phyloP scores from a whole-genome alignment of 2,888 invertebrate species.

The Trichopria drosophilae region DNA sequence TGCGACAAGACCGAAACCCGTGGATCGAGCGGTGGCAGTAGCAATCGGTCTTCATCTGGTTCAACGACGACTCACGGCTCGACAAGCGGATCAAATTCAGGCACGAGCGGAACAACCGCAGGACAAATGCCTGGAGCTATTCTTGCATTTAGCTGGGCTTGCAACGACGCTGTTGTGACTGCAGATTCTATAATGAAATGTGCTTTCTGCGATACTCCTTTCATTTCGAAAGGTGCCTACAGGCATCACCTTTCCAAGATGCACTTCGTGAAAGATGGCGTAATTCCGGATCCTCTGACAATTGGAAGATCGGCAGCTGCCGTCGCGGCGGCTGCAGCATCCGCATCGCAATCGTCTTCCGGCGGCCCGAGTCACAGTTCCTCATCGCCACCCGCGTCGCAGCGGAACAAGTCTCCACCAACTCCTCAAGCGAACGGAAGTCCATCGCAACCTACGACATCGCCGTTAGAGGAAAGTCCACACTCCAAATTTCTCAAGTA shows the following conservation, averaged over 20 bases:
- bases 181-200: conserved; percentile 90
- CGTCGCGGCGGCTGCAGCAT: conserved; percentile 50
- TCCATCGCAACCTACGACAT: conserved; percentile 61
- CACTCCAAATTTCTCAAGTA: conserved; percentile 98
- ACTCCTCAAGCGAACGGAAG: conserved; percentile 56
- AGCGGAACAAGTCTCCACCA: conserved; percentile 62
- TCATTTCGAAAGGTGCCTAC: conserved; percentile 95
- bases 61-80: conserved; percentile 53
- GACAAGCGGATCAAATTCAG: conserved; percentile 55
- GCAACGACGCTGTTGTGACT: conserved; percentile 87
- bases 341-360: conserved; percentile 57
- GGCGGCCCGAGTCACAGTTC: conserved; percentile 49
- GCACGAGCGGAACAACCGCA: conserved; percentile 46
- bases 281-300: conserved; percentile 73
- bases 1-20: conserved; percentile 92
- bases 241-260: conserved; percentile 94
- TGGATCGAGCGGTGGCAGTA: conserved; percentile 55
- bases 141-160: conserved; percentile 91
- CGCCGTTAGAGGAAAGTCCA: conserved; percentile 77
- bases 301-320: conserved; percentile 61
- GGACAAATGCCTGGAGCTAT: conserved; percentile 79
- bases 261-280: conserved; percentile 93
- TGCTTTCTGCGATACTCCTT: conserved; percentile 92
- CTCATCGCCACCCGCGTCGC: conserved; percentile 61
- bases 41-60: conserved; percentile 57